A percentile compares a stretch with the other conserved stretches of the same genome.
Conservation (phyloP, 2,113 vertebrate genomes). For the Papio anubis region DNA sequence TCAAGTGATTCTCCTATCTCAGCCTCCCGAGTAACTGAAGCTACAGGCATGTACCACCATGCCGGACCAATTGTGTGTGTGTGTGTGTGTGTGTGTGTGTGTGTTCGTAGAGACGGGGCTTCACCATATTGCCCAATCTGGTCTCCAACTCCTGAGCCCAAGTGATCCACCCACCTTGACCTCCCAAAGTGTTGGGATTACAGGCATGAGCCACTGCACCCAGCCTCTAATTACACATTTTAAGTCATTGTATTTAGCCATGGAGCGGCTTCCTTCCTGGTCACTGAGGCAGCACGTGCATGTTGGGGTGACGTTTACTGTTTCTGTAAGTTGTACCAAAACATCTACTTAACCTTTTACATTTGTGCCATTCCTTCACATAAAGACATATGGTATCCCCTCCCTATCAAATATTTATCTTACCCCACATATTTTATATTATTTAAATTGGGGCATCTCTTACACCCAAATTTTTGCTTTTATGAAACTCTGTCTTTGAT, state of each 20-base stretch:
- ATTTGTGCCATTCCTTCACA: background rate
- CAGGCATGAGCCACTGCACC: background rate
- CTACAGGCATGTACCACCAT: background rate
- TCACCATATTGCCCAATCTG: background rate
- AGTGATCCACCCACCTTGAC: background rate
- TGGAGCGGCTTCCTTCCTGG: no score
- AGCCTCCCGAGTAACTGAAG: background rate
- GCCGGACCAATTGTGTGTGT: background rate
- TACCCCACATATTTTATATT: background rate
- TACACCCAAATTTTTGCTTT: background rate
- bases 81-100: no score
- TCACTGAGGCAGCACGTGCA: fast-evolving
- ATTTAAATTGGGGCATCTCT: background rate
- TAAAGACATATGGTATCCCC: background rate
- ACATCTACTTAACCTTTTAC: background rate
- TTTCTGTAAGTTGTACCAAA: background rate
- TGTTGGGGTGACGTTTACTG: no score
- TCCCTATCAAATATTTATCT: background rate
- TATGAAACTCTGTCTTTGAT: background rate
- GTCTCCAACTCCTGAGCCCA: background rate
- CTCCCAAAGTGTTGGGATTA: background rate
- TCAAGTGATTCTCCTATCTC: background rate
- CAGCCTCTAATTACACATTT: background rate
- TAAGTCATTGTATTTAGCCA: background rate
- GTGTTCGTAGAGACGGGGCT: background rate